These are phyloP conservation scores for Lasiommata megera DNA, from an alignment of 2,888 invertebrate species.

Conservation along the genomic window DNA sequence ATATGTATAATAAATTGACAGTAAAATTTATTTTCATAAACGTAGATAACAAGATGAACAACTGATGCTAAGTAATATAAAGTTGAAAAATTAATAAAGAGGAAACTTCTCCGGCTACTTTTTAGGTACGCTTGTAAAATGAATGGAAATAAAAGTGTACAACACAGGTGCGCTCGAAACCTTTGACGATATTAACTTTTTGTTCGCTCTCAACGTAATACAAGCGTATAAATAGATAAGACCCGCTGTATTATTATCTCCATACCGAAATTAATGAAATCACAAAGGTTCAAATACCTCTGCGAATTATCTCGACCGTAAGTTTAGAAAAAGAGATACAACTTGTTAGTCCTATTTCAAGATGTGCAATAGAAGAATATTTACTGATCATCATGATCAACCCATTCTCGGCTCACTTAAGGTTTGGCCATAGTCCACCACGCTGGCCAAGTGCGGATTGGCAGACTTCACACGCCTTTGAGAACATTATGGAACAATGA, in stretches of 20 bases:
- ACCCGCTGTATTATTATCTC: not conserved
- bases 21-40: conserved; percentile 24
- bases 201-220: conserved; percentile 44
- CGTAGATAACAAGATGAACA: conserved; percentile 56
- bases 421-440: no score
- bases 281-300: no score
- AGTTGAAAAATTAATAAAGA: conserved; percentile 82
- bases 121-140: conserved; percentile 80
- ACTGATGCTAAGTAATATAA: conserved; percentile 77
- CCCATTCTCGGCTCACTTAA: no score
- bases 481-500: no score
- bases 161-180: conserved; percentile 77
- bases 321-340: no score
- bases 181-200: conserved; percentile 80
- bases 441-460: no score
- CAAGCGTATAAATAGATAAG: conserved; percentile 19
- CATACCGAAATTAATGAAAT: not conserved
- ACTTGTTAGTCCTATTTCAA: no score
- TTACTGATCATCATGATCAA: no score
- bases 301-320: no score
- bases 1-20: conserved; percentile 18
- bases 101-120: conserved; percentile 72
- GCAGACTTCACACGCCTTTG: no score
- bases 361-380: no score
- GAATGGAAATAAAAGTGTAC: conserved; percentile 80